Conservation (phyloP, 1,140 invertebrate species). For the Listronotus bonariensis region DNA sequence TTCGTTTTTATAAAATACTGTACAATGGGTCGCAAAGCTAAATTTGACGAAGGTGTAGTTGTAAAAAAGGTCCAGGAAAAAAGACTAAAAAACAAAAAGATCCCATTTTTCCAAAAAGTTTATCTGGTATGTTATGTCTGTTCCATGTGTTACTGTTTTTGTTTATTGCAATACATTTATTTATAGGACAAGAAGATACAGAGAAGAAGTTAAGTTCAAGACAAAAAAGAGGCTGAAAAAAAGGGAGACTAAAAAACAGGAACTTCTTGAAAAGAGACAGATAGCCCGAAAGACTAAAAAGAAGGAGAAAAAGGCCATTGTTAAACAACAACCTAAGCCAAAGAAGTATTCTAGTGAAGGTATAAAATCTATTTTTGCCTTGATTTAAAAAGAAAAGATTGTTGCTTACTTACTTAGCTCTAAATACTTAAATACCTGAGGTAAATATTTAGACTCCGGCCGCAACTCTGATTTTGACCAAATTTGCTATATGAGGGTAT, state of each 20-base stretch:
- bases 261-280: conserved; percentile 56
- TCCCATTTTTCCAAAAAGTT: conserved; percentile 69
- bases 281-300: conserved; percentile 45
- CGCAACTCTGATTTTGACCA: too few relatives aligned
- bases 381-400: too few relatives aligned
- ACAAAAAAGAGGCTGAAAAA: conserved; percentile 70
- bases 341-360: conserved; percentile 15
- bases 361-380: not conserved
- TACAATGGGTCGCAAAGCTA: conserved; percentile 85
- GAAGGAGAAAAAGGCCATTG: conserved; percentile 44
- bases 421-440: too few relatives aligned
- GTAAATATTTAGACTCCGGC: too few relatives aligned
- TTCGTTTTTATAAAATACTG: not conserved
- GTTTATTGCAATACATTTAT: not conserved
- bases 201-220: conserved; percentile 67
- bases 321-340: conserved; percentile 23
- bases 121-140: conserved; percentile 55
- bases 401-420: too few relatives aligned
- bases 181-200: conserved; percentile 47
- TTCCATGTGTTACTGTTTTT: too few relatives aligned
- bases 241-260: conserved; percentile 64
- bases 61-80: conserved; percentile 78
- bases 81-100: conserved; percentile 85
- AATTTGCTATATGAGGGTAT: too few relatives aligned
- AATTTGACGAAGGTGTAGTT: conserved; percentile 70